Evolutionary conservation across 2,888 invertebrate species (phyloP), one percentile per base, ranked within the genome.

Genomic region (Tipula unca): DNA sequence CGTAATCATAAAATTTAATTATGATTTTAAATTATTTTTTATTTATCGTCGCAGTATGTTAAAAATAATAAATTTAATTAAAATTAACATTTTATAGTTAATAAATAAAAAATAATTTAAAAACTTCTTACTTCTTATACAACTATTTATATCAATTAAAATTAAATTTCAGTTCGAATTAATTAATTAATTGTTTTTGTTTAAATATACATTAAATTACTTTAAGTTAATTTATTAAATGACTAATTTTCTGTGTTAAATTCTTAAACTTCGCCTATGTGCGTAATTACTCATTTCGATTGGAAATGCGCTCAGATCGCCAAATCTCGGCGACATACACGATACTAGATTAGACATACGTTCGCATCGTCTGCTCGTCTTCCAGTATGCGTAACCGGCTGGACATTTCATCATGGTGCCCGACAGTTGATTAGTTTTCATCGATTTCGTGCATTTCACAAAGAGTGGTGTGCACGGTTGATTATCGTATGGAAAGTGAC

Each of bases 351-450:
- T 83, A n/a, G 29, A 1, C 35, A 83, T 83, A 82, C 93, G 92
- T 90, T 96, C 96, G 89, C 96, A 96, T 88, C 94, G 92, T 90
- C 94, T 93, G 88, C 95, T 96, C 3, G 95, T 93, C 82, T 94
- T 93, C 95, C 96, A 96, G 89, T 94, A 97, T 3, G 94, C 92
- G 88, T 93, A 96, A 82, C 94, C 94, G 88, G 93, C 91, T 0
- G 96, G 96, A 90, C 97, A 97, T 88, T 94, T 94, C 89, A 94
- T 94, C 14, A 96, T 91, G 88, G 93, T 93, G 17, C 95, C 96
- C 89, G 94, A 92, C 87, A 95, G 89, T 85, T 91, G 92, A 84
- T 91, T 92, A 1, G 91, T 89, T 87, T 91, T 91, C 13, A 88
- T 87, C 14, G 91, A 90, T 69, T 69, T 20, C 3, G 10, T 69